A percentile compares a stretch with the other conserved stretches of the same genome.
These are phyloP conservation scores for Hypsopygia costalis DNA, from an alignment of 2,888 invertebrate genomes.

Conservation along the genomic window DNA sequence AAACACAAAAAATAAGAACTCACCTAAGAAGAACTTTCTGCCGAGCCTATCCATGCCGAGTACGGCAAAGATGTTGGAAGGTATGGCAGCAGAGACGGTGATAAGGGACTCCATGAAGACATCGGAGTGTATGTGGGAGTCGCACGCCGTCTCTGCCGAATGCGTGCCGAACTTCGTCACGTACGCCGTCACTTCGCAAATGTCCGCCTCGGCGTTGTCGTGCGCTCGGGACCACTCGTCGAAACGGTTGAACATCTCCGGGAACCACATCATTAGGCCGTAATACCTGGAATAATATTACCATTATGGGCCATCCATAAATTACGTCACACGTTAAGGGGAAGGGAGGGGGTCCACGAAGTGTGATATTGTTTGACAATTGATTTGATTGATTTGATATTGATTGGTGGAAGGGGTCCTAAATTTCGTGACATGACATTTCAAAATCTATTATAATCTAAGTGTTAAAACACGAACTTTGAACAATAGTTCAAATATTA, in stretches of 20 bases:
- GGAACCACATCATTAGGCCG: slow-evolving; percentile 98
- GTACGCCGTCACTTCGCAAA: slow-evolving; percentile 88
- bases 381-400: no score
- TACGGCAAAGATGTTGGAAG: slow-evolving; percentile 91
- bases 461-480: no score
- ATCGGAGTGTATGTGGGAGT: slow-evolving; percentile 86
- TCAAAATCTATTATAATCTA: no score
- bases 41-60: slow-evolving; percentile 92
- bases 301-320: no score
- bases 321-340: no score
- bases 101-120: slow-evolving; percentile 94
- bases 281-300: slow-evolving; percentile 84
- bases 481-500: no score
- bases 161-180: slow-evolving; percentile 85
- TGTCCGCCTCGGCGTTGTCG: slow-evolving; percentile 84
- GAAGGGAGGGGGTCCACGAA: no score
- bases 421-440: no score
- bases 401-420: no score
- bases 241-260: slow-evolving; percentile 95
- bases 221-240: slow-evolving; percentile 87
- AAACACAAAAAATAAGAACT: no score
- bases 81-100: slow-evolving; percentile 91
- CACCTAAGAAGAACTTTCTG: slow-evolving; percentile 90
- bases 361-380: no score
- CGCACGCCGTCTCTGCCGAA: slow-evolving; percentile 80